These are phyloP conservation scores for Albula goreensis DNA, from an alignment of 2,113 vertebrate genomes.

Conservation along the genomic window DNA sequence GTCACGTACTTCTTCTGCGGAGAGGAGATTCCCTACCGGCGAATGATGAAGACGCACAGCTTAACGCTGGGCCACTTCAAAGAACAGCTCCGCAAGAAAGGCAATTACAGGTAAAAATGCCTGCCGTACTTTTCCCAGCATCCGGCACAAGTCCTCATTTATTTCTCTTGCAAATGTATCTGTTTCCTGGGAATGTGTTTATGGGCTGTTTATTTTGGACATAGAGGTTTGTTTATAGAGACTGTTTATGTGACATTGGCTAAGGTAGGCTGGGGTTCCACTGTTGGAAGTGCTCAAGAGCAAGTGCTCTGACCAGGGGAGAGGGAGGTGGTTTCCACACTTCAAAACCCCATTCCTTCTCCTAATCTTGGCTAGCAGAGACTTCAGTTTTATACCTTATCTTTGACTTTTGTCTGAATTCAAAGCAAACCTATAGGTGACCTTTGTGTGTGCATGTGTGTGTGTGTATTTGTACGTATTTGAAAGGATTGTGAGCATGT, in stretches of 20 bases:
- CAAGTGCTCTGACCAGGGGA: background rate
- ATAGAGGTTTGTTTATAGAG: background rate
- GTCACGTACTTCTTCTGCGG: conserved; percentile 98
- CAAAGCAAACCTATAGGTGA: background rate
- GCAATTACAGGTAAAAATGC: conserved; percentile 86
- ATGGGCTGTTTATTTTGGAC: background rate
- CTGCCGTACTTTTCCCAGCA: too few relatives aligned
- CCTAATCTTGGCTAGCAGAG: background rate
- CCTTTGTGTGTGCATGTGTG: background rate
- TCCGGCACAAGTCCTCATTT: background rate
- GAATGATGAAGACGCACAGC: conserved; percentile 91
- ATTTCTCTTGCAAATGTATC: background rate
- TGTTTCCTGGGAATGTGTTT: background rate
- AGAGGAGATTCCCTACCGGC: conserved; percentile 94
- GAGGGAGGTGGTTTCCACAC: background rate
- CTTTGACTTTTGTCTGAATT: background rate
- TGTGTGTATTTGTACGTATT: background rate
- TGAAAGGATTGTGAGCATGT: background rate
- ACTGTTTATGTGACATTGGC: background rate
- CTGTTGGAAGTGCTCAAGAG: background rate
- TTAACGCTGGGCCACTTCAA: conserved; percentile 97
- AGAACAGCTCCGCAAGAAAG: conserved; percentile 98
- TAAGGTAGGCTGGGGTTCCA: background rate
- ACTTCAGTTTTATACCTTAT: background rate
- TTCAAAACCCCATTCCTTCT: background rate